phyloP scores from a whole-genome alignment of 2,888 invertebrate species.

The Tetrapedia diversipes region DNA sequence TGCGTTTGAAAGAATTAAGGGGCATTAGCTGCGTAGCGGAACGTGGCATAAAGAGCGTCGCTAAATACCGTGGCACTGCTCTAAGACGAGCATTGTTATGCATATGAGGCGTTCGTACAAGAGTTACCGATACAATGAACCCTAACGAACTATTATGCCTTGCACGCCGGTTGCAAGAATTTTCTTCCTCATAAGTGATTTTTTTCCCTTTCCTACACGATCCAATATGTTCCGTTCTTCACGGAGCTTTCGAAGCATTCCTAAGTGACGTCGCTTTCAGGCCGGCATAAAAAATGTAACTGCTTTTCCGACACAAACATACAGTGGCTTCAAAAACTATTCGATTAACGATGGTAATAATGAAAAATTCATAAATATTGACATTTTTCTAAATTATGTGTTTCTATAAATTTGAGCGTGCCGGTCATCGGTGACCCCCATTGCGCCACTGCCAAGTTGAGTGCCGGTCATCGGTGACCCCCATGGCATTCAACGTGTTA shows the following conservation, averaged over 20 bases:
- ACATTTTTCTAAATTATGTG: too few relatives aligned
- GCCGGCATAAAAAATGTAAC: slow-evolving; percentile 32
- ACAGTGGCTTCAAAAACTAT: too few relatives aligned
- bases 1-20: slow-evolving; percentile 68
- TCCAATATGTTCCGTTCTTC: not conserved
- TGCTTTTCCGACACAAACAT: slow-evolving; percentile 53
- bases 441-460: too few relatives aligned
- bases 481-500: too few relatives aligned
- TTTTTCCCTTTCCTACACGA: slow-evolving; percentile 15
- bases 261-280: not conserved
- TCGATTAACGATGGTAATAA: too few relatives aligned
- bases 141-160: slow-evolving; percentile 79
- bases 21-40: slow-evolving; percentile 62
- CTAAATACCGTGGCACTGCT: slow-evolving; percentile 73
- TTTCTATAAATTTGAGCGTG: too few relatives aligned
- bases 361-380: too few relatives aligned
- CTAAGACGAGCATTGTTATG: slow-evolving; percentile 76
- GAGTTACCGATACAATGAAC: slow-evolving; percentile 78
- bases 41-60: slow-evolving; percentile 72
- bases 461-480: too few relatives aligned
- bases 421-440: too few relatives aligned
- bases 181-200: slow-evolving; percentile 61
- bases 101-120: slow-evolving; percentile 72
- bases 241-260: too few relatives aligned
- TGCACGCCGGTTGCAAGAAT: slow-evolving; percentile 59